Conservation (phyloP, 64 coral and sea anemone genomes). For the Orbicella faveolata region DNA sequence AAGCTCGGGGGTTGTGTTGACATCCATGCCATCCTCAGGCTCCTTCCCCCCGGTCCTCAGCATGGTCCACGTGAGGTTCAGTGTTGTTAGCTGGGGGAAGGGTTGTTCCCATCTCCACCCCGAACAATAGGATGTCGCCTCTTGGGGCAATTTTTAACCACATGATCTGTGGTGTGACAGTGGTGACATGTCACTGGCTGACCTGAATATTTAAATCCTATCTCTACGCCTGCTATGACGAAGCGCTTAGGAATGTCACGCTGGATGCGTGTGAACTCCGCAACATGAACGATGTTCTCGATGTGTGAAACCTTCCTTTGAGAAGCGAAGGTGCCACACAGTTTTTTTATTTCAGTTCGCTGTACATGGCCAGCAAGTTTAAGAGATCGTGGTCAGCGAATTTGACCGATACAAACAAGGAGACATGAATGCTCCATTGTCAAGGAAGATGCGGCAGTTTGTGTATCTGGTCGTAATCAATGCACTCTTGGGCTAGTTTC, state of each 20-base stretch:
- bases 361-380: neutral
- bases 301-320: neutral
- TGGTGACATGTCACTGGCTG: neutral
- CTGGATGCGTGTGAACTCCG: neutral
- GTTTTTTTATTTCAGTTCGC: neutral
- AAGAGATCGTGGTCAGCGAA: neutral
- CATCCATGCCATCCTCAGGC: no score
- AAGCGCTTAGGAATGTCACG: neutral
- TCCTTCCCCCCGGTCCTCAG: no score
- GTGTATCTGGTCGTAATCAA: neutral
- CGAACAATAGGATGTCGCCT: no score
- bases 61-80: no score
- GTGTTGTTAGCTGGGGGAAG: no score
- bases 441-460: neutral
- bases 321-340: neutral
- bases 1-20: no score
- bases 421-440: neutral
- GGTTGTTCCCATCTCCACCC: no score
- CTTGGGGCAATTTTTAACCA: neutral
- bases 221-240: neutral
- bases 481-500: neutral
- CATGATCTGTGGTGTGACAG: neutral
- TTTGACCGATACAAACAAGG: neutral
- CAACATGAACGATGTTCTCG: neutral
- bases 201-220: neutral